These are phyloP conservation scores for Carcharodon carcharias DNA, from an alignment of 2,797 vertebrate species.

Conservation along the genomic window DNA sequence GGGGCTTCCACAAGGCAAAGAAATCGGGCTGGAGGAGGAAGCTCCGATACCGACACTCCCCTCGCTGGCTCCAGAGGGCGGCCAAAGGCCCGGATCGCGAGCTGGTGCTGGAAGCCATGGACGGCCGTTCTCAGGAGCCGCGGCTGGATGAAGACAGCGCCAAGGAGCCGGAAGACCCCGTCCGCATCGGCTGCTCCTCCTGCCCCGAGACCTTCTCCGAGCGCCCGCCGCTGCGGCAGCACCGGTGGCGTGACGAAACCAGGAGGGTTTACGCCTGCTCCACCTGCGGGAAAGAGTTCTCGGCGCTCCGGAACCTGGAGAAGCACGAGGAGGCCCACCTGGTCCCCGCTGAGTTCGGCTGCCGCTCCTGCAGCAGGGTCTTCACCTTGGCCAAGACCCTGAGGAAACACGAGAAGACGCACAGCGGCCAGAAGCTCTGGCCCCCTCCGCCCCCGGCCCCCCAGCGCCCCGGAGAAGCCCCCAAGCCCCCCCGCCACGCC, in stretches of 20 bases:
- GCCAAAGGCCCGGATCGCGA: conserved; percentile 41
- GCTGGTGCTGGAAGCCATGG: neutral
- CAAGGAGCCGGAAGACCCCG: neutral
- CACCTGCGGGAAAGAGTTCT: conserved; percentile 74
- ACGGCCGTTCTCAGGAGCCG: neutral
- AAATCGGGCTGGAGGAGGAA: conserved; percentile 64
- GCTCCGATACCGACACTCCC: conserved; percentile 66
- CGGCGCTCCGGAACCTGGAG: conserved; percentile 69
- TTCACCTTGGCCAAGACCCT: conserved; percentile 65
- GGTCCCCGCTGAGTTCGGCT: conserved; percentile 57
- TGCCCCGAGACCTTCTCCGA: too few relatives aligned
- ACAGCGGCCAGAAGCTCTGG: conserved; percentile 43
- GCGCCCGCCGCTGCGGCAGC: too few relatives aligned
- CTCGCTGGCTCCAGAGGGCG: conserved; percentile 62
- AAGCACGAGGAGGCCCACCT: conserved; percentile 77
- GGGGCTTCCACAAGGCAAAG: conserved; percentile 64
- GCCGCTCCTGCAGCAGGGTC: conserved; percentile 61
- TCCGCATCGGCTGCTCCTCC: neutral
- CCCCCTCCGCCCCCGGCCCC: neutral
- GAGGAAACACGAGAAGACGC: conserved; percentile 67
- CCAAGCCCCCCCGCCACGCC: conserved; percentile 45
- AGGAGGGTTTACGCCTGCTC: conserved; percentile 59
- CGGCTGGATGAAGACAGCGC: too few relatives aligned
- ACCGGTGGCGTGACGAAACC: too few relatives aligned
- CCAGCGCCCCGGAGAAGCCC: neutral